Evolutionary conservation across 92 coral and sea anemone species (phyloP).

Genomic region (Montipora capitata): DNA sequence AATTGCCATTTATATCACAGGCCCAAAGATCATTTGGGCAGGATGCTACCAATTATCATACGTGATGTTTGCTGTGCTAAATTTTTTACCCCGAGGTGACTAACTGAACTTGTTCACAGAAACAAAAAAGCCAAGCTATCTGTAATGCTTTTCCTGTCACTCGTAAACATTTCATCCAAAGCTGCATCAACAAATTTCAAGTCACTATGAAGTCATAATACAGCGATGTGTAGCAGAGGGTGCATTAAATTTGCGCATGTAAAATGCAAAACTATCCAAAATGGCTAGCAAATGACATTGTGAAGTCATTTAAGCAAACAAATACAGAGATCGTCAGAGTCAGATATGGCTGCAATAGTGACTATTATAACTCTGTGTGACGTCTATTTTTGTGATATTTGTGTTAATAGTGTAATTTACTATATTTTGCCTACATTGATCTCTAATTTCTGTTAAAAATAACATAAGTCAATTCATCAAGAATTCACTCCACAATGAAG

Average conservation of each 20-base stretch:
- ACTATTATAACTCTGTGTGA: neutral
- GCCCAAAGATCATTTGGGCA: neutral
- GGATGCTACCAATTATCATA: conserved; percentile 1
- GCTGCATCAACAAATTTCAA: no score
- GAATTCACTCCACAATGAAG: conserved; percentile 3
- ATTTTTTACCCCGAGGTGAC: conserved; percentile 7
- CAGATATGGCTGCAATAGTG: conserved; percentile 15
- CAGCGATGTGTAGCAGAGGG: conserved; percentile 3
- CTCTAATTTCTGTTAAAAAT: no score
- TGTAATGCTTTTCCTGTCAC: conserved; percentile 1
- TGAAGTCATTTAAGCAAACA: neutral
- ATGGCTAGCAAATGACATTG: neutral
- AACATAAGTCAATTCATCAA: no score
- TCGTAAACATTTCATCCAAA: neutral
- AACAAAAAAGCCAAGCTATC: conserved; percentile 6
- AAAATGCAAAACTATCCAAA: neutral
- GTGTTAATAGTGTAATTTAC: neutral
- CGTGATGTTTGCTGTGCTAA: conserved; percentile 5
- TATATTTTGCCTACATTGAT: conserved; percentile 3
- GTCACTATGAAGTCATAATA: neutral
- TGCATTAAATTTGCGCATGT: neutral
- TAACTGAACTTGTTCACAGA: conserved; percentile 2
- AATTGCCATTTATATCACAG: conserved; percentile 5
- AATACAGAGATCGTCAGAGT: conserved; percentile 1
- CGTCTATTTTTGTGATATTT: conserved; percentile 1